Conservation (phyloP, 2,113 vertebrate species). For the Cichladusa arquata region DNA sequence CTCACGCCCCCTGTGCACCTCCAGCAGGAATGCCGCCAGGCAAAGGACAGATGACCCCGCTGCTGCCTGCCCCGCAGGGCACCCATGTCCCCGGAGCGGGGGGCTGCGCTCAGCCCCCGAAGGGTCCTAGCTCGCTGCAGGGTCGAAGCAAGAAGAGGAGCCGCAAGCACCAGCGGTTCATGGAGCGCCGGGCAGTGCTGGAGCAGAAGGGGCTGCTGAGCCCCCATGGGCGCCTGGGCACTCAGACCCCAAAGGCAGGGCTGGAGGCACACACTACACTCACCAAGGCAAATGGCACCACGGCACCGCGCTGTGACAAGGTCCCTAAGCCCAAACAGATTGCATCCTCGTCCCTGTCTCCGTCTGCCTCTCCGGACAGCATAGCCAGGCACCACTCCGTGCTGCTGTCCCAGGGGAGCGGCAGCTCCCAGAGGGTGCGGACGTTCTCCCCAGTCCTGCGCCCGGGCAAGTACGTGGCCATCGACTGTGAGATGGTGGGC, state of each 20-base stretch:
- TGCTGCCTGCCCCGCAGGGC: not conserved
- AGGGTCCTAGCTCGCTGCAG: not conserved
- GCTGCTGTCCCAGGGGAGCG: slow-evolving; percentile 41
- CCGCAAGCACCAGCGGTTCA: slow-evolving; percentile 72
- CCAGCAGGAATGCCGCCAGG: slow-evolving; percentile 28
- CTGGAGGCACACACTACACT: accelerated
- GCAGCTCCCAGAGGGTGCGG: slow-evolving; percentile 45
- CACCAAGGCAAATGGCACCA: not conserved
- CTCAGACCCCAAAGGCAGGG: accelerated
- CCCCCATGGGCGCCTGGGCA: accelerated
- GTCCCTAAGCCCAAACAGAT: not conserved
- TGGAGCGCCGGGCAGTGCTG: slow-evolving; percentile 62
- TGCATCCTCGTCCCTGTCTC: accelerated
- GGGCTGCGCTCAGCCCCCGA: not conserved
- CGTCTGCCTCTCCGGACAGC: not conserved
- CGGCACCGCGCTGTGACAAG: accelerated
- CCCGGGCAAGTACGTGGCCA: slow-evolving; percentile 76
- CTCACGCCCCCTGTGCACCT: not conserved
- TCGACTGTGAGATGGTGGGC: slow-evolving; percentile 99
- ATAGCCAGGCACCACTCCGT: not conserved
- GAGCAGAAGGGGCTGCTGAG: slow-evolving; percentile 60
- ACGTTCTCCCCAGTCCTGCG: not conserved
- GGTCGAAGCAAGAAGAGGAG: slow-evolving; percentile 67
- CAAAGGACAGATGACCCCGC: not conserved
- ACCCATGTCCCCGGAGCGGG: not conserved